phyloP scores from a whole-genome alignment of 2,797 vertebrate genomes.

The Mionectes olivaceus region DNA sequence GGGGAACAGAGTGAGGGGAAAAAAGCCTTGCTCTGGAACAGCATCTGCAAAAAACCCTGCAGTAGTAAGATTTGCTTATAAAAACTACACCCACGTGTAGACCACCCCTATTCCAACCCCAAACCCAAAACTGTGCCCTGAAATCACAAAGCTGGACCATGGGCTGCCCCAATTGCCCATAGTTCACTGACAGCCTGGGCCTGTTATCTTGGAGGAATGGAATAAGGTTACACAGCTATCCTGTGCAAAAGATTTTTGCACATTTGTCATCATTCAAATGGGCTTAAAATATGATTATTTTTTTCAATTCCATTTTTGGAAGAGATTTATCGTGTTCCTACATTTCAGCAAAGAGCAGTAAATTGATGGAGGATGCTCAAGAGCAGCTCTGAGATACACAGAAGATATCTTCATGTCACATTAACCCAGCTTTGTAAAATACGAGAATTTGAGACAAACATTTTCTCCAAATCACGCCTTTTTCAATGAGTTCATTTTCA shows the following conservation, averaged over 20 bases:
- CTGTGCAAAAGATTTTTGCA: neutral
- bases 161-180: neutral
- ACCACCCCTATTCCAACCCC: neutral
- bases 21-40: neutral
- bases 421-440: neutral
- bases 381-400: neutral
- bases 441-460: neutral
- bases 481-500: constrained; percentile 44
- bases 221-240: neutral
- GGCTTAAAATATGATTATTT: neutral
- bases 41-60: neutral
- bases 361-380: neutral
- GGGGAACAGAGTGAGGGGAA: neutral
- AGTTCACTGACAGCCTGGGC: neutral
- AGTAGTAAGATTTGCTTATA: neutral
- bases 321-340: neutral
- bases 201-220: neutral
- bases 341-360: neutral
- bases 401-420: neutral
- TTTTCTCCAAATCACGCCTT: neutral
- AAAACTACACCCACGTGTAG: neutral
- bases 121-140: neutral
- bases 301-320: neutral
- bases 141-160: neutral
- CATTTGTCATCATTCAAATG: neutral